phyloP scores from a whole-genome alignment of 1,140 invertebrate species.

The Pseudomyrmex sp. region DNA sequence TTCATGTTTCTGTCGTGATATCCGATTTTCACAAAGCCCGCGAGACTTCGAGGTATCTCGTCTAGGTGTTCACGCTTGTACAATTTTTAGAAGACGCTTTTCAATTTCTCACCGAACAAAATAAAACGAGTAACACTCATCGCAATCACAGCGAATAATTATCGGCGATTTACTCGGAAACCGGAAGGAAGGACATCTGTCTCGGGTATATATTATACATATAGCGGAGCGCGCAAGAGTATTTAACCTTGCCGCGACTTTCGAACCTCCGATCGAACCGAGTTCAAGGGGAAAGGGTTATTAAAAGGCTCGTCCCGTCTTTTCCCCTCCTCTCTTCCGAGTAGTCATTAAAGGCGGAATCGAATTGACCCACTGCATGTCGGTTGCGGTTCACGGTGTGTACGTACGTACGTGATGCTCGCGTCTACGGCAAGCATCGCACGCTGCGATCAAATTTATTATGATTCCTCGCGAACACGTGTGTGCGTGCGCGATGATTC shows the following conservation, averaged over 20 bases:
- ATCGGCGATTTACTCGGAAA: conserved; percentile 19
- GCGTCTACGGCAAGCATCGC: conserved; percentile 15
- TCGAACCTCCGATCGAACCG: conserved; percentile 47
- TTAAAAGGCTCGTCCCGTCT: conserved; percentile 40
- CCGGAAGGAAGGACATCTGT: conserved; percentile 55
- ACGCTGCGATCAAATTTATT: conserved; percentile 53
- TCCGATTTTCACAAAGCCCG: too few relatives aligned
- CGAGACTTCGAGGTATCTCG: too few relatives aligned
- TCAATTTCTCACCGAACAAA: not conserved
- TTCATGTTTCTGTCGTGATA: too few relatives aligned
- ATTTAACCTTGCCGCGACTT: conserved; percentile 64
- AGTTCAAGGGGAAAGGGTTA: conserved; percentile 57
- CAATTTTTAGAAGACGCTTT: not conserved
- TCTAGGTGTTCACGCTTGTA: too few relatives aligned
- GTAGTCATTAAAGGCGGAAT: conserved; percentile 57
- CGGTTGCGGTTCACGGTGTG: conserved; percentile 31
- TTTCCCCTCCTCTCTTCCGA: not conserved
- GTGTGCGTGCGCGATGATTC: conserved; percentile 27
- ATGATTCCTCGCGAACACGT: conserved; percentile 38
- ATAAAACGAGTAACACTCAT: not conserved
- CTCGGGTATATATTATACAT: not conserved
- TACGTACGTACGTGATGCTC: not conserved
- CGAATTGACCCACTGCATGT: conserved; percentile 57
- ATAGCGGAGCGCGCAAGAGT: conserved; percentile 22
- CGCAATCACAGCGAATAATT: not conserved